phyloP scores from a whole-genome alignment of 2,113 vertebrate species.

The Butorides virescens region DNA sequence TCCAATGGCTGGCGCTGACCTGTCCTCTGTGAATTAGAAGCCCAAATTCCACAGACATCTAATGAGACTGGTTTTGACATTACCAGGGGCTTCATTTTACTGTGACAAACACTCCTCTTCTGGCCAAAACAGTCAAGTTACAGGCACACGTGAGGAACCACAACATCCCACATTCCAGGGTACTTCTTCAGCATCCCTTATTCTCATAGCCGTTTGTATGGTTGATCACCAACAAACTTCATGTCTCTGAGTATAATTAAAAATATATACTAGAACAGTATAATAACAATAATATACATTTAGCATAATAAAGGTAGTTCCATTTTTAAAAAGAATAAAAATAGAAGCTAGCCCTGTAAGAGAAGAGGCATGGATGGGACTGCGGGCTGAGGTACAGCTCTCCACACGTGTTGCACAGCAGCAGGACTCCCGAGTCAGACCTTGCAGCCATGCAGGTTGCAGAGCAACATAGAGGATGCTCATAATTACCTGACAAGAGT shows the following conservation, averaged over 20 bases:
- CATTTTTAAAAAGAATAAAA: neutral
- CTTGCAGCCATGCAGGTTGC: neutral
- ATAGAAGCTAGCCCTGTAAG: neutral
- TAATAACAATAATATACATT: neutral
- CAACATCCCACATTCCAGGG: accelerated
- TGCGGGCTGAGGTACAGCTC: neutral
- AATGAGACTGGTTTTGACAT: neutral
- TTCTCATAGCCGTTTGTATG: neutral
- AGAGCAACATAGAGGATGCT: neutral
- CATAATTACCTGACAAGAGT: neutral
- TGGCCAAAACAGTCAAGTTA: neutral
- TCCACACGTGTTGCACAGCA: neutral
- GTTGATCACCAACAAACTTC: neutral
- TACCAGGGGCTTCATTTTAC: neutral
- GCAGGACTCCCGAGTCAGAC: neutral
- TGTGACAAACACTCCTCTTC: neutral
- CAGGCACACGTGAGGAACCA: neutral
- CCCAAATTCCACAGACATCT: neutral
- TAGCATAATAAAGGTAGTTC: neutral
- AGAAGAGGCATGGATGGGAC: neutral
- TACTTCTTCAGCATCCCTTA: neutral
- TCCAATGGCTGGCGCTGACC: accelerated
- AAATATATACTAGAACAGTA: neutral
- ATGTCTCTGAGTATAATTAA: neutral
- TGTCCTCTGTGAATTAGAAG: neutral